A percentile compares a stretch with the other conserved stretches of the same genome.
Conservation (phyloP, 1,140 invertebrate species). For the Formica selysi region DNA sequence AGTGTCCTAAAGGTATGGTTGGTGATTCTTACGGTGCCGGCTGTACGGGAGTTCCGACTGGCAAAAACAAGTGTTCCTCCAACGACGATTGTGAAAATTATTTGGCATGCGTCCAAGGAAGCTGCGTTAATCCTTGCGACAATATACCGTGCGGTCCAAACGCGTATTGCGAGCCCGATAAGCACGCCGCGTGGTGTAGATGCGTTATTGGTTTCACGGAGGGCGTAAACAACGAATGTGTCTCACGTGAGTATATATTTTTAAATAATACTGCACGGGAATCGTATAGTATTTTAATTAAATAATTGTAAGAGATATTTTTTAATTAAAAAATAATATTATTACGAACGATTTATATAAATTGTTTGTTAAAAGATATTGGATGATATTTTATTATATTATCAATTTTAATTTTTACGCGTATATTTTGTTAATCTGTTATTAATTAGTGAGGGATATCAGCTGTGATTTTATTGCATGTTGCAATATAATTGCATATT, state of each 20-base stretch:
- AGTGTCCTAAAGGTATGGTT: slow-evolving; percentile 92
- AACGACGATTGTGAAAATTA: slow-evolving; percentile 94
- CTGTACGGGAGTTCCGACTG: slow-evolving; percentile 88
- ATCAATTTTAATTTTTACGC: slow-evolving; percentile 41
- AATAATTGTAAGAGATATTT: neutral
- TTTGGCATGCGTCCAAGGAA: slow-evolving; percentile 91
- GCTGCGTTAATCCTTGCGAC: slow-evolving; percentile 93
- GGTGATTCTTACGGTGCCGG: slow-evolving; percentile 94
- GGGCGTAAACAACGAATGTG: slow-evolving; percentile 91
- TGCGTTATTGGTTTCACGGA: slow-evolving; percentile 94
- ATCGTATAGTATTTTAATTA: neutral
- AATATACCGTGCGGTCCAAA: slow-evolving; percentile 93
- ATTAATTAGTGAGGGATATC: neutral
- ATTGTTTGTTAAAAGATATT: slow-evolving; percentile 17
- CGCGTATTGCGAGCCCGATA: slow-evolving; percentile 94
- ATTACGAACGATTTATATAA: neutral
- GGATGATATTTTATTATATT: slow-evolving; percentile 40
- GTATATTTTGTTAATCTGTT: neutral
- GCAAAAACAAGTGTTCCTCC: slow-evolving; percentile 89
- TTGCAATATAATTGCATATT: neutral
- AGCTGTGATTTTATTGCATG: neutral
- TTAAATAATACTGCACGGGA: neutral
- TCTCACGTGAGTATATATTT: slow-evolving; percentile 89
- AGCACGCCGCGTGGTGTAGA: slow-evolving; percentile 95
- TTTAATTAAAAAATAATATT: neutral